Evolutionary conservation across 2,113 vertebrate species (phyloP).

Genomic region (Cyphomyrus discorhynchus): DNA sequence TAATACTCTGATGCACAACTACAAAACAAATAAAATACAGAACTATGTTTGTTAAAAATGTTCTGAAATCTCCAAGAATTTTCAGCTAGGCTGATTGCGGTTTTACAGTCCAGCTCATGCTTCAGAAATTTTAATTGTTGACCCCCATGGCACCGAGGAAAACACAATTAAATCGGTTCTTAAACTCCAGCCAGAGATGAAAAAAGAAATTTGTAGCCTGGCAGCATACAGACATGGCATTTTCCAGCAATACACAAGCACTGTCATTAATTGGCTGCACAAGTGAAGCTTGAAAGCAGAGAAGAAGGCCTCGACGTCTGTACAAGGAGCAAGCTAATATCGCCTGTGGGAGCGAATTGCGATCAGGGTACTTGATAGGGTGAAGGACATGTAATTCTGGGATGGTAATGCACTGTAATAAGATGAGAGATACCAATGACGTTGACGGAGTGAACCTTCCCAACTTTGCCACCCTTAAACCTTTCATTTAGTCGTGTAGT

Average conservation of each 20-base stretch:
- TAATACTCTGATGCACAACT: neutral
- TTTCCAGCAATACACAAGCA: neutral
- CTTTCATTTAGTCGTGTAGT: neutral
- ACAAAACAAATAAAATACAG: neutral
- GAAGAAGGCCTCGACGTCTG: neutral
- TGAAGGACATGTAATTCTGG: neutral
- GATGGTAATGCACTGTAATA: neutral
- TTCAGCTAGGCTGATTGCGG: neutral
- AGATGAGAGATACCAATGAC: neutral
- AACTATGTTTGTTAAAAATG: neutral
- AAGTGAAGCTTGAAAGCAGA: neutral
- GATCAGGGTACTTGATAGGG: neutral
- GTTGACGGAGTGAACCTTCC: neutral
- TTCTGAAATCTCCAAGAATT: neutral
- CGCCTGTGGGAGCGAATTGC: neutral
- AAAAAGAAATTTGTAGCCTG: neutral
- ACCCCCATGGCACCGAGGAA: neutral
- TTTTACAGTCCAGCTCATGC: neutral
- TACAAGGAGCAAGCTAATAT: neutral
- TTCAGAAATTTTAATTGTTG: constrained; percentile 1
- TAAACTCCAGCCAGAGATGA: neutral
- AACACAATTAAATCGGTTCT: neutral
- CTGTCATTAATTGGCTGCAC: constrained; percentile 1
- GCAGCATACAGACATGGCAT: neutral
- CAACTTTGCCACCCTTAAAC: neutral